A percentile compares a stretch with the other conserved stretches of the same genome.
Conservation (phyloP, 2,113 vertebrate species). For the Pholis gunnellus region DNA sequence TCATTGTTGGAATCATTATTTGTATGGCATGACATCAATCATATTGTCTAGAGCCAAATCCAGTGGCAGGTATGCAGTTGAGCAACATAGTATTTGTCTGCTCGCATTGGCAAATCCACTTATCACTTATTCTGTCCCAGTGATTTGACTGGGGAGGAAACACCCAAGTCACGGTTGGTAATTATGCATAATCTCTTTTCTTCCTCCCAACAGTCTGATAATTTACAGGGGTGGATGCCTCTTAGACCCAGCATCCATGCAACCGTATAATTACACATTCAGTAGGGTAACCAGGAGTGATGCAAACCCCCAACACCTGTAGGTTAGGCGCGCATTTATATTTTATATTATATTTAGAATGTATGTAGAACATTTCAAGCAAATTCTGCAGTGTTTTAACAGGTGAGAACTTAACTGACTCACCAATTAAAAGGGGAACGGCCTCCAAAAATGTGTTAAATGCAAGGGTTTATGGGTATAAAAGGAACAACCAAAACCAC, state of each 20-base stretch:
- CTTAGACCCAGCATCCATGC: slow-evolving; percentile 48
- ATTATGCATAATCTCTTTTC: slow-evolving; percentile 78
- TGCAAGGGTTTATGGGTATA: not conserved
- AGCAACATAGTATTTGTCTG: slow-evolving; percentile 73
- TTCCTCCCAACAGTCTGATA: slow-evolving; percentile 71
- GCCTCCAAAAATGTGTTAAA: not conserved
- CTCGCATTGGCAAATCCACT: slow-evolving; percentile 67
- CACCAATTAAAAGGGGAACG: not conserved
- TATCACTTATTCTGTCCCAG: slow-evolving; percentile 72
- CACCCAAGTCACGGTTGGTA: slow-evolving; percentile 74
- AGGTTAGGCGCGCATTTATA: not conserved
- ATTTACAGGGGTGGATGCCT: slow-evolving; percentile 69
- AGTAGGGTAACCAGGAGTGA: slow-evolving; percentile 26
- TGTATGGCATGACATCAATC: slow-evolving; percentile 41
- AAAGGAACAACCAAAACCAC: not conserved
- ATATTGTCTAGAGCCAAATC: slow-evolving; percentile 55
- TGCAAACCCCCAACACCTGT: not conserved
- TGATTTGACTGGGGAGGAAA: slow-evolving; percentile 72
- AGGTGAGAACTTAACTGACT: not conserved
- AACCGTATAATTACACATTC: slow-evolving; percentile 66
- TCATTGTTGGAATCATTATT: slow-evolving; percentile 12
- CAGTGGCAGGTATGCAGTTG: slow-evolving; percentile 58
- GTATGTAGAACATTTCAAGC: not conserved
- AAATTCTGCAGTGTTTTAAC: not conserved
- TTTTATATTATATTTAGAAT: not conserved